A percentile compares a stretch with the other conserved stretches of the same genome.
Evolutionary conservation across 2,888 invertebrate species (phyloP).

Genomic region (Dicroscelio sp.): DNA sequence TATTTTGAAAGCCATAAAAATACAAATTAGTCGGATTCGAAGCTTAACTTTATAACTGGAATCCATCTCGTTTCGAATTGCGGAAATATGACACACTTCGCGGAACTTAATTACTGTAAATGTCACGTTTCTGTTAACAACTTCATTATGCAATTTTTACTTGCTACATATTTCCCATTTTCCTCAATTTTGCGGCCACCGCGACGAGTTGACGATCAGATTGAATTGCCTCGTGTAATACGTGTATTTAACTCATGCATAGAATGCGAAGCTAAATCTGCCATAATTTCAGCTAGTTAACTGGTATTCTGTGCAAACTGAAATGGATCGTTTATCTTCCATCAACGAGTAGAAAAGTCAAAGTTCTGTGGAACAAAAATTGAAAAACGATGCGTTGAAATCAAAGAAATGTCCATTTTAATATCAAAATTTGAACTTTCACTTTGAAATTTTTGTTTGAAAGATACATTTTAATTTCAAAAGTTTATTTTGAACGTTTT

Average conservation of each 20-base stretch:
- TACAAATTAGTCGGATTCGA: neutral
- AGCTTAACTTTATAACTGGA: too few relatives aligned
- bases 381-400: too few relatives aligned
- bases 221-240: constrained; percentile 37
- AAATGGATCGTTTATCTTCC: constrained; percentile 33
- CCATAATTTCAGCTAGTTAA: constrained; percentile 25
- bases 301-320: neutral
- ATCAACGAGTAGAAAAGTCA: constrained; percentile 19
- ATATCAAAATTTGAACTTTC: too few relatives aligned
- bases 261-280: constrained; percentile 9
- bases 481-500: too few relatives aligned
- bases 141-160: constrained; percentile 1
- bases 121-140: too few relatives aligned
- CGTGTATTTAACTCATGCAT: neutral
- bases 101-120: too few relatives aligned
- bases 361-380: neutral
- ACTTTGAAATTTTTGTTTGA: too few relatives aligned
- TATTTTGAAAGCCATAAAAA: neutral
- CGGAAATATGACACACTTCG: too few relatives aligned
- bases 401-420: too few relatives aligned
- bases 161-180: neutral
- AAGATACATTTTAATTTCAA: too few relatives aligned
- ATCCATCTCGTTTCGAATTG: too few relatives aligned
- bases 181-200: neutral
- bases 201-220: neutral